Evolutionary conservation across 2,797 vertebrate species (phyloP).

Genomic region (Megaceryle alcyon): DNA sequence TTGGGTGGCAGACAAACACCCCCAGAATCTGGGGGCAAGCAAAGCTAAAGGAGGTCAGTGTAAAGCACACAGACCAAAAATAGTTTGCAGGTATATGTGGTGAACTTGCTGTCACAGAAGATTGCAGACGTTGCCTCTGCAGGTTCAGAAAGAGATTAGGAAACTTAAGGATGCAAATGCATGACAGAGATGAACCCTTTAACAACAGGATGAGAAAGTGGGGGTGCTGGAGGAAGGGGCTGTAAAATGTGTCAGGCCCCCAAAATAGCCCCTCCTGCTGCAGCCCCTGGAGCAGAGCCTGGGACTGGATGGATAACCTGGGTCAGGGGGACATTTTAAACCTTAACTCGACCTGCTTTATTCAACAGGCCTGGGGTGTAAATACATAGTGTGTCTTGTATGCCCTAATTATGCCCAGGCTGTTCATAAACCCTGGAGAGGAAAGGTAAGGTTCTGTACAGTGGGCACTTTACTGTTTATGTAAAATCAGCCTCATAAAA

Average conservation of each 20-base stretch:
- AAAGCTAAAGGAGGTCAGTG: accelerated
- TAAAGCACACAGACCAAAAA: not conserved
- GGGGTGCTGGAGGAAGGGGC: not conserved
- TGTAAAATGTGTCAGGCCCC: not conserved
- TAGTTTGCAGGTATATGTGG: not conserved
- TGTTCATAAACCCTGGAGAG: not conserved
- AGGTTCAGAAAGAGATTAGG: not conserved
- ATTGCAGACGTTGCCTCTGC: not conserved
- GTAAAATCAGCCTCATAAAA: not conserved
- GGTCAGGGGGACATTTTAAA: not conserved
- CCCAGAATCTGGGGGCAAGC: not conserved
- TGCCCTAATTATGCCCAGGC: not conserved
- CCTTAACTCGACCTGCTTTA: not conserved
- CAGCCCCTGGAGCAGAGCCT: not conserved
- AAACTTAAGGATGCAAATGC: not conserved
- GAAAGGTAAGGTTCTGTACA: not conserved
- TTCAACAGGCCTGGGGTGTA: not conserved
- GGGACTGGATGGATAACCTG: not conserved
- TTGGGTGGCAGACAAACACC: not conserved
- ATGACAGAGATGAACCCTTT: not conserved
- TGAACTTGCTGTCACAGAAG: not conserved
- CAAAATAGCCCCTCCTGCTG: not conserved
- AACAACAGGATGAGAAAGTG: not conserved
- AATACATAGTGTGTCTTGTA: accelerated
- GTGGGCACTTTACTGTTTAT: not conserved